phyloP scores from a whole-genome alignment of 2,113 vertebrate genomes.

The Ictidomys tridecemlineatus region DNA sequence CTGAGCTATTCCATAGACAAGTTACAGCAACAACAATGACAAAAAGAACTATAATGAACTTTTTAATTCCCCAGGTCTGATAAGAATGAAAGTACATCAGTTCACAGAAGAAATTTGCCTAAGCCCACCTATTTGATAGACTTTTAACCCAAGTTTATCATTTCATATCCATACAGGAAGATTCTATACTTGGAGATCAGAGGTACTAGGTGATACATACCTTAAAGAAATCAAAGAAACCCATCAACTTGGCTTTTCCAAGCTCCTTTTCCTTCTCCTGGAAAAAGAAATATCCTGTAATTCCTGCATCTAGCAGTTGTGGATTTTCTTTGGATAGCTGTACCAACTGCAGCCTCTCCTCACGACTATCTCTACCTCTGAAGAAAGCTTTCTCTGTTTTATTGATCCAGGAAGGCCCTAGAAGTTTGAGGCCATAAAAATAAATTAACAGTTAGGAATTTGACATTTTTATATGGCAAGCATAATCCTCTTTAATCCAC shows the following conservation, averaged over 20 bases:
- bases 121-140: background rate
- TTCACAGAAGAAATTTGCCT: background rate
- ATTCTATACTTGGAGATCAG: background rate
- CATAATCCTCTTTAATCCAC: slow-evolving; percentile 18
- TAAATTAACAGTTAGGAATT: slow-evolving; percentile 18
- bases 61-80: background rate
- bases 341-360: slow-evolving; percentile 93
- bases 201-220: slow-evolving; percentile 82
- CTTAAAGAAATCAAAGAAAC: slow-evolving; percentile 99
- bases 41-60: background rate
- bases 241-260: slow-evolving; percentile 92
- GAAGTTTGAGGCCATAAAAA: slow-evolving; percentile 54
- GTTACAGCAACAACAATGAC: background rate
- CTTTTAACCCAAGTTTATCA: slow-evolving; percentile 17
- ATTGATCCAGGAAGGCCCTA: slow-evolving; percentile 93
- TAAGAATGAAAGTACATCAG: background rate
- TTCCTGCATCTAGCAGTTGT: slow-evolving; percentile 95
- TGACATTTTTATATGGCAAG: slow-evolving; percentile 38
- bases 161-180: slow-evolving; percentile 13
- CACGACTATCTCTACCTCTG: slow-evolving; percentile 95
- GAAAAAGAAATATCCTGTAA: slow-evolving; percentile 98
- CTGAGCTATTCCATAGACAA: background rate
- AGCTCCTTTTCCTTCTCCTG: slow-evolving; percentile 93
- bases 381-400: slow-evolving; percentile 94
- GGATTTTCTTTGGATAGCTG: slow-evolving; percentile 92